These are phyloP conservation scores for Drosophila truncata DNA, from an alignment of 1,140 invertebrate species.

Conservation along the genomic window DNA sequence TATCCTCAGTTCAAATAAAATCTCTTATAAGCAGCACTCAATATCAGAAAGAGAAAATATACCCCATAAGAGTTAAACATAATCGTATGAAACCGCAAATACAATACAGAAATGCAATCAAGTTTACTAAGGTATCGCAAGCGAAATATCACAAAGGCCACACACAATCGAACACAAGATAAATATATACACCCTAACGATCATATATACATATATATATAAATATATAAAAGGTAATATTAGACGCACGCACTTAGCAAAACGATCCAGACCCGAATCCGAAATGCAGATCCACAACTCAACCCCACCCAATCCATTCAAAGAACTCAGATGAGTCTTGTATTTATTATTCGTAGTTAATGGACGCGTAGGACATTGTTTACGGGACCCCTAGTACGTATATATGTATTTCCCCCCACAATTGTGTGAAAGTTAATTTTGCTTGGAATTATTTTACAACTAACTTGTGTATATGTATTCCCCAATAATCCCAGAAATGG, in stretches of 20 bases:
- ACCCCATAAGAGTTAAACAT: slow-evolving; percentile 45
- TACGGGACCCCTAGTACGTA: slow-evolving; percentile 44
- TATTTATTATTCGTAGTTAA: slow-evolving; percentile 39
- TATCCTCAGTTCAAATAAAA: slow-evolving; percentile 34
- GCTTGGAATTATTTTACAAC: slow-evolving; percentile 37
- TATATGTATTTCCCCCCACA: slow-evolving; percentile 14
- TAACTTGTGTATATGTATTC: slow-evolving; percentile 35
- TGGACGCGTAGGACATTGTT: slow-evolving; percentile 38
- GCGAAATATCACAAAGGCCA: slow-evolving; percentile 39
- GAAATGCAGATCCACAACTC: slow-evolving; percentile 12
- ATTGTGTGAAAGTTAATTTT: slow-evolving; percentile 24
- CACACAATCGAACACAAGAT: slow-evolving; percentile 43
- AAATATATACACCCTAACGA: slow-evolving; percentile 46
- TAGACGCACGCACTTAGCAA: slow-evolving; percentile 72
- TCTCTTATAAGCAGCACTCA: slow-evolving; percentile 46
- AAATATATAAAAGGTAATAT: slow-evolving; percentile 50
- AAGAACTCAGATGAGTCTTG: slow-evolving; percentile 10
- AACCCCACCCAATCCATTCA: slow-evolving; percentile 32
- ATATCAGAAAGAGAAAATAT: slow-evolving; percentile 42
- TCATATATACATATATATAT: slow-evolving; percentile 36
- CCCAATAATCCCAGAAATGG: slow-evolving; percentile 7
- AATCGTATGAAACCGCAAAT: slow-evolving; percentile 47
- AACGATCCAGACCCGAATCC: slow-evolving; percentile 22
- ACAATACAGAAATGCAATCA: slow-evolving; percentile 77
- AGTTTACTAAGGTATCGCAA: slow-evolving; percentile 70